Percentiles rank a stretch among this genome's conserved stretches.
These are phyloP conservation scores for Eciton burchellii DNA, from an alignment of 1,140 invertebrate species.

Conservation along the genomic window DNA sequence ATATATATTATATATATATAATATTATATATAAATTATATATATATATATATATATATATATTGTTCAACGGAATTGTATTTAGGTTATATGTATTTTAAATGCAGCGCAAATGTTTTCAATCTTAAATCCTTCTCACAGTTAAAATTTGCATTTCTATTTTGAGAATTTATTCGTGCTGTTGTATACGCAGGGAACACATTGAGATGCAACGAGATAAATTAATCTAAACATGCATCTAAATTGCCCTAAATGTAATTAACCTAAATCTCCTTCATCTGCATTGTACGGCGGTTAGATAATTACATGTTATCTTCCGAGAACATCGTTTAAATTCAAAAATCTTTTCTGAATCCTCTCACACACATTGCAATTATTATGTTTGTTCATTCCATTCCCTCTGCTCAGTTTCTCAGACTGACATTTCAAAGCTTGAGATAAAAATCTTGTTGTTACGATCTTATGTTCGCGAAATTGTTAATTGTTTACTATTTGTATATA, in stretches of 20 bases:
- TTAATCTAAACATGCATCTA: constrained; percentile 48
- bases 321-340: constrained; percentile 9
- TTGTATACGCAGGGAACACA: neutral
- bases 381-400: neutral
- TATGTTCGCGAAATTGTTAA: neutral
- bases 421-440: neutral
- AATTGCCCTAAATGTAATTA: constrained; percentile 44
- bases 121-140: neutral
- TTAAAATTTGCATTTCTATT: constrained; percentile 17
- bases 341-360: neutral
- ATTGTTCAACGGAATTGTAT: constrained; percentile 4
- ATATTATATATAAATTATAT: too few relatives aligned
- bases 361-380: neutral
- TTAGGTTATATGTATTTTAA: neutral
- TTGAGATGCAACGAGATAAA: constrained; percentile 27
- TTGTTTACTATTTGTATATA: constrained; percentile 19
- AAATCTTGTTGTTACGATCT: too few relatives aligned
- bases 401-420: neutral
- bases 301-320: constrained; percentile 32
- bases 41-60: neutral
- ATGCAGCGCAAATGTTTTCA: neutral
- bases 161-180: constrained; percentile 18
- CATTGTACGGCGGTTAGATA: constrained; percentile 19
- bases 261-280: constrained; percentile 27
- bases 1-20: too few relatives aligned